Percentiles rank a stretch among this genome's conserved stretches.
phyloP scores from a whole-genome alignment of 2,113 vertebrate species.

The Eurypyga helias region DNA sequence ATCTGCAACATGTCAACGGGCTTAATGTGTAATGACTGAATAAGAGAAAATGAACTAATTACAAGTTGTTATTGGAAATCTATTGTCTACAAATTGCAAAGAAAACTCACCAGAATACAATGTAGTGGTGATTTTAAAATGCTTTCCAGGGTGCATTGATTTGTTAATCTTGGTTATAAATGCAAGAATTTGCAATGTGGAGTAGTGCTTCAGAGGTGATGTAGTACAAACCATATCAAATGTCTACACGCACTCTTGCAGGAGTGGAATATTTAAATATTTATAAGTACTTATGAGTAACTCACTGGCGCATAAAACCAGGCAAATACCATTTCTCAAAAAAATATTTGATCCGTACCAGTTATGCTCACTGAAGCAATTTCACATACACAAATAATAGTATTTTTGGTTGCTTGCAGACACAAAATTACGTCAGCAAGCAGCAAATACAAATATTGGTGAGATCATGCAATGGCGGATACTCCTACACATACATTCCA shows the following conservation, averaged over 20 bases:
- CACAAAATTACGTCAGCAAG: not conserved
- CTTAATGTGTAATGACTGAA: constrained; percentile 33
- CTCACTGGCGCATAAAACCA: not conserved
- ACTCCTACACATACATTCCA: not conserved
- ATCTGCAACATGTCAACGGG: constrained; percentile 43
- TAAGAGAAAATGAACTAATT: constrained; percentile 75
- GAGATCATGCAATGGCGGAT: not conserved
- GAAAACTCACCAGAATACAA: constrained; percentile 57
- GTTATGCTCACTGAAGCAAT: not conserved
- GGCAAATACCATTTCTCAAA: constrained; percentile 12
- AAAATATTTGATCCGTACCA: not conserved
- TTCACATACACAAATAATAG: not conserved
- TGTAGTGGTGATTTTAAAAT: not conserved
- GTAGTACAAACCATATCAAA: not conserved
- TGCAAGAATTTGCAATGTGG: not conserved
- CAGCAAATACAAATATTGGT: not conserved
- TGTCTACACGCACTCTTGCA: not conserved
- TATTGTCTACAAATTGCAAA: constrained; percentile 70
- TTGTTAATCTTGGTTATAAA: not conserved
- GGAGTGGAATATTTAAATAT: constrained; percentile 24
- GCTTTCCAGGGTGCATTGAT: not conserved
- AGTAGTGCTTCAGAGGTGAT: not conserved
- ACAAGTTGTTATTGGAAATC: constrained; percentile 75
- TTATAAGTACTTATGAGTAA: constrained; percentile 33
- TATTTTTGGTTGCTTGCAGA: not conserved